phyloP scores from a whole-genome alignment of 1,140 invertebrate genomes.

The Scaptomyza graminum region DNA sequence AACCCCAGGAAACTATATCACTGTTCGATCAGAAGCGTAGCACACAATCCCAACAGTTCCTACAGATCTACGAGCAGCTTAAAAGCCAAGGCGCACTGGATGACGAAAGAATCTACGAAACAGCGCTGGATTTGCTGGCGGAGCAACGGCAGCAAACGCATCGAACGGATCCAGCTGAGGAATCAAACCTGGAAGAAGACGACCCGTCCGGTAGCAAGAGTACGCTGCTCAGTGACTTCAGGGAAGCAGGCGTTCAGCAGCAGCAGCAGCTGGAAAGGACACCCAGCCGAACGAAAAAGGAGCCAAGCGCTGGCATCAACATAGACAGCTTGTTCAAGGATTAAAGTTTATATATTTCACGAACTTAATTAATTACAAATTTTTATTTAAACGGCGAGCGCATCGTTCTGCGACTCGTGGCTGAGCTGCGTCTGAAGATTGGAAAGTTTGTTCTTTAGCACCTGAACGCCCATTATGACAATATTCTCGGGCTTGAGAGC shows the following conservation, averaged over 20 bases:
- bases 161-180: slow-evolving; percentile 33
- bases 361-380: slow-evolving; percentile 55
- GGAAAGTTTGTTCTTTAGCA: slow-evolving; percentile 97
- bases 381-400: slow-evolving; percentile 87
- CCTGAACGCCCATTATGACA: slow-evolving; percentile 96
- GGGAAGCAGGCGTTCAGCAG: slow-evolving; percentile 48
- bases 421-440: slow-evolving; percentile 97
- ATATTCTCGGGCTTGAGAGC: slow-evolving; percentile 98
- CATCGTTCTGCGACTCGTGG: slow-evolving; percentile 94
- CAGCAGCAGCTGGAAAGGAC: slow-evolving; percentile 3
- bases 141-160: slow-evolving; percentile 56
- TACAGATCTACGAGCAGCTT: slow-evolving; percentile 86
- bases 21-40: slow-evolving; percentile 84
- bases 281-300: slow-evolving; percentile 44
- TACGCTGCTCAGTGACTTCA: slow-evolving; percentile 59
- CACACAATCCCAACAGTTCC: slow-evolving; percentile 86
- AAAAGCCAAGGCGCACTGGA: slow-evolving; percentile 84
- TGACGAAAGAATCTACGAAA: slow-evolving; percentile 84
- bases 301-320: slow-evolving; percentile 52
- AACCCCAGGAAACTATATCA: slow-evolving; percentile 84
- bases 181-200: slow-evolving; percentile 5
- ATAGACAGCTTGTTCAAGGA: slow-evolving; percentile 72
- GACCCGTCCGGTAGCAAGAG: slow-evolving; percentile 5
- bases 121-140: slow-evolving; percentile 83
- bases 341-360: slow-evolving; percentile 46